Percentiles rank a stretch among this genome's conserved stretches.
These are phyloP conservation scores for Gallirallus australis DNA, from an alignment of 2,797 vertebrate genomes.

Conservation along the genomic window DNA sequence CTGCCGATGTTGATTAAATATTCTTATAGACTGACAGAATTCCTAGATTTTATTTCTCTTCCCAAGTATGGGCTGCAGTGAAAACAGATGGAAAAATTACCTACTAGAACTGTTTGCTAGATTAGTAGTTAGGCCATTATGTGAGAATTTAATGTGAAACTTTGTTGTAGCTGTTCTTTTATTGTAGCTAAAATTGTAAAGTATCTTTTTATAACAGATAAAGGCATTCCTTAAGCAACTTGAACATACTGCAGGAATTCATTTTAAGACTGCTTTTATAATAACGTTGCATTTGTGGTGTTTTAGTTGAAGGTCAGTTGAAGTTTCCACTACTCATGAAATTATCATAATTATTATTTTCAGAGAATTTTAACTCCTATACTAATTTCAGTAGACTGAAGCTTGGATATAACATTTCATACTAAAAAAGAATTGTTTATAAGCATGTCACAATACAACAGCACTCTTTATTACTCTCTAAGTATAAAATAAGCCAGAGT, in stretches of 20 bases:
- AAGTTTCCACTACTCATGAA: not conserved
- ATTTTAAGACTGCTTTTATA: not conserved
- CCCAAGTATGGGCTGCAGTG: not conserved
- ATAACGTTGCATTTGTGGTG: not conserved
- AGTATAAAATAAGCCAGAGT: not conserved
- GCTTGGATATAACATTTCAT: not conserved
- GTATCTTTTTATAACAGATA: not conserved
- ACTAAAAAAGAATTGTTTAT: not conserved
- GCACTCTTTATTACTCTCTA: not conserved
- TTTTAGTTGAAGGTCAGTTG: not conserved
- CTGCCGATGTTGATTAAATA: not conserved
- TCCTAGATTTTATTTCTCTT: constrained; percentile 4
- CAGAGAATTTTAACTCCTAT: not conserved
- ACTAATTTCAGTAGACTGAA: not conserved
- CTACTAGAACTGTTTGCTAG: not conserved
- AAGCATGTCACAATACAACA: not conserved
- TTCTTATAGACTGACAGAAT: not conserved
- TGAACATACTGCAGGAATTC: not conserved
- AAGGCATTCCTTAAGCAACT: not conserved
- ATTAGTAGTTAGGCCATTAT: not conserved
- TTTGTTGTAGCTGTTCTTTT: not conserved
- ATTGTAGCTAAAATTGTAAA: not conserved
- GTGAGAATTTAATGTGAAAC: not conserved
- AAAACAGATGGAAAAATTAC: not conserved
- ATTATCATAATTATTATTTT: not conserved